Conservation (phyloP, 2,113 vertebrate genomes). For the Butastur rufipennis region DNA sequence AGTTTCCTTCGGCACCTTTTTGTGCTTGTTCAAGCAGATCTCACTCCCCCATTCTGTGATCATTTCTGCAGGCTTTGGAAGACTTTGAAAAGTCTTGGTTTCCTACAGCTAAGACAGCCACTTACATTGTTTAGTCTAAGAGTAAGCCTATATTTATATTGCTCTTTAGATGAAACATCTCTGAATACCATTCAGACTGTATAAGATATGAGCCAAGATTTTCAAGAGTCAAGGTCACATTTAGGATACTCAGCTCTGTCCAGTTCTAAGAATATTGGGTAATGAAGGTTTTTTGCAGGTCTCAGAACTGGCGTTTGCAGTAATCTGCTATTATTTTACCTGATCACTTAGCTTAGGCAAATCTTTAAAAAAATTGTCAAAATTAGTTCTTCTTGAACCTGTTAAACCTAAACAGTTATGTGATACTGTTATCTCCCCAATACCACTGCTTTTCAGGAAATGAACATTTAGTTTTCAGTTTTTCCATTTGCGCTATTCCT, state of each 20-base stretch:
- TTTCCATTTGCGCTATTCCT: neutral
- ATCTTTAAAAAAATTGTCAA: neutral
- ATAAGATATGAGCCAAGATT: neutral
- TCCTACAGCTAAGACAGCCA: neutral
- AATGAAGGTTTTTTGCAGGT: neutral
- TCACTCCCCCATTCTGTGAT: neutral
- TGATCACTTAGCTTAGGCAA: neutral
- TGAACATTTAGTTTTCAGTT: neutral
- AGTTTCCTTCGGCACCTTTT: neutral
- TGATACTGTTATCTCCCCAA: neutral
- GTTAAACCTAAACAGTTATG: neutral
- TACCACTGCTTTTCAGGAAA: neutral
- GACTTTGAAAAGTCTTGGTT: neutral
- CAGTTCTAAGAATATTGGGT: neutral
- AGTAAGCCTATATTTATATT: neutral
- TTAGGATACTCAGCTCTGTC: neutral
- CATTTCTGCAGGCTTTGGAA: neutral
- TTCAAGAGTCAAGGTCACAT: neutral
- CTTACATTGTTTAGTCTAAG: neutral
- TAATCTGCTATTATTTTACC: neutral
- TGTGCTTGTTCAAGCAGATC: neutral
- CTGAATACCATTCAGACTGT: neutral
- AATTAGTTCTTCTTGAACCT: neutral
- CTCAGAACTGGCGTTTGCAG: neutral
- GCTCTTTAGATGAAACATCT: neutral